Evolutionary conservation across 2,797 vertebrate species (phyloP).

Genomic region (Sternarchorhynchus goeldii): DNA sequence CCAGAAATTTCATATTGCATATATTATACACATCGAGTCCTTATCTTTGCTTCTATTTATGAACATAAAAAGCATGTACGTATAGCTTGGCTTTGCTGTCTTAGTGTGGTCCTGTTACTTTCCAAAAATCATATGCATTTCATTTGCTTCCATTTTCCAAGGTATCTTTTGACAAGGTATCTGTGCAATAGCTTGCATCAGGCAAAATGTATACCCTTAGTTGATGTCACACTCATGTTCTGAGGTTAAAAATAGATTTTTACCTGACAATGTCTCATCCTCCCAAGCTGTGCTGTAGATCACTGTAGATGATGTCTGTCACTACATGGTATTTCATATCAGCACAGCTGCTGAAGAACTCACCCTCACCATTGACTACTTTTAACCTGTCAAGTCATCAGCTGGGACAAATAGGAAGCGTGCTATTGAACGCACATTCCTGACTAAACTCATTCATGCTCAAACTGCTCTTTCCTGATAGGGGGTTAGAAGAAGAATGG

Average conservation of each 20-base stretch:
- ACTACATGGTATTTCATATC: conserved; percentile 18
- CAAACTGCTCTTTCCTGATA: conserved; percentile 28
- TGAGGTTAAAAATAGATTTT: neutral
- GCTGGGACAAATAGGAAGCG: conserved; percentile 23
- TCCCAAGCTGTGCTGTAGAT: neutral
- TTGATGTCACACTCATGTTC: neutral
- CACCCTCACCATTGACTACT: conserved; percentile 30
- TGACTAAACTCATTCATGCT: conserved; percentile 20
- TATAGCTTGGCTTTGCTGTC: too few relatives aligned
- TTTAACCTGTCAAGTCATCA: conserved; percentile 42
- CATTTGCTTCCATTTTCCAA: too few relatives aligned
- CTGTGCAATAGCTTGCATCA: neutral
- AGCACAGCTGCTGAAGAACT: conserved; percentile 9
- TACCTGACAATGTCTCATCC: conserved; percentile 4
- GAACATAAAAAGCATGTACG: too few relatives aligned
- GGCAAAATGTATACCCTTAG: neutral
- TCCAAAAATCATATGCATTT: too few relatives aligned
- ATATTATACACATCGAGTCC: too few relatives aligned
- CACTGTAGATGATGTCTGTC: conserved; percentile 18
- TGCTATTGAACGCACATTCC: conserved; percentile 12
- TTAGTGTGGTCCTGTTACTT: too few relatives aligned
- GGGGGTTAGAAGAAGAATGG: conserved; percentile 5
- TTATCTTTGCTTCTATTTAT: too few relatives aligned
- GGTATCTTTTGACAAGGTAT: neutral
- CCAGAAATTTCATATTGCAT: too few relatives aligned